Conservation (phyloP, 2,113 vertebrate genomes). For the Nothoprocta perdicaria region DNA sequence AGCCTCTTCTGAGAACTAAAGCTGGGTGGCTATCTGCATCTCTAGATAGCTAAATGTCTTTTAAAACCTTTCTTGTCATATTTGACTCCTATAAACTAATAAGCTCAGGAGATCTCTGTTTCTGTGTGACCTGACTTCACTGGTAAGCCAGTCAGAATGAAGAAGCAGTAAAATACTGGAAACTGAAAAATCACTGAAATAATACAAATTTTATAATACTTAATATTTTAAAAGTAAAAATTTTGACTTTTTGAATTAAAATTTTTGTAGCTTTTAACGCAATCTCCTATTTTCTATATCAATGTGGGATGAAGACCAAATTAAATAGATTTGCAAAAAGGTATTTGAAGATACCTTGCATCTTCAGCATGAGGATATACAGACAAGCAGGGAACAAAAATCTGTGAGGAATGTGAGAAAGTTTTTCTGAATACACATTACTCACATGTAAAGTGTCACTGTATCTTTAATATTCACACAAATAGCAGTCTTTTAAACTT, state of each 20-base stretch:
- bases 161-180: not conserved
- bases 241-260: not conserved
- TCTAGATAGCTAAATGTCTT: not conserved
- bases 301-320: not conserved
- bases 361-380: not conserved
- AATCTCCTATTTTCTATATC: not conserved
- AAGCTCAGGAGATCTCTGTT: not conserved
- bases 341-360: not conserved
- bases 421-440: not conserved
- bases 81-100: not conserved
- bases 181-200: not conserved
- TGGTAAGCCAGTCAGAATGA: not conserved
- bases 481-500: not conserved
- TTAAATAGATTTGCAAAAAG: not conserved
- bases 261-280: not conserved
- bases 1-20: not conserved
- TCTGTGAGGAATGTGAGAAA: not conserved
- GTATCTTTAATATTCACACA: not conserved
- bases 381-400: not conserved
- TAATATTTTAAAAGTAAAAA: not conserved
- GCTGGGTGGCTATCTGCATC: not conserved
- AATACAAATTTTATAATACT: not conserved
- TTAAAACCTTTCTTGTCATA: not conserved
- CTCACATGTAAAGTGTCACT: not conserved
- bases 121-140: not conserved